Conservation (phyloP, 2,888 invertebrate species). For the Erynnis tages region DNA sequence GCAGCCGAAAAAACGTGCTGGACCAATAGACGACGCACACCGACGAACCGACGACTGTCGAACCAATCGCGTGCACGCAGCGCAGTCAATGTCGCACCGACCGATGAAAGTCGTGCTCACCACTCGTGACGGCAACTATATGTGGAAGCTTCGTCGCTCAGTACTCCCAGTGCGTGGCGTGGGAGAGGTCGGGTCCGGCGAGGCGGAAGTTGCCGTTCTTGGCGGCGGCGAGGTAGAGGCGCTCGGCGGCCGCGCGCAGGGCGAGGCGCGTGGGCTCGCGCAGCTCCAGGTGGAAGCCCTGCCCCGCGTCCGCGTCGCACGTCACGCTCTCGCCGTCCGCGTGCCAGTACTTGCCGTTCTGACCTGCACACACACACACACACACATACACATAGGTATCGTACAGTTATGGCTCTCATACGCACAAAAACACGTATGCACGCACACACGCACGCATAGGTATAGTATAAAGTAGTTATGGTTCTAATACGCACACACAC, state of each 20-base stretch:
- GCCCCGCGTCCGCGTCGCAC: constrained; percentile 91
- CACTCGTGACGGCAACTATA: too few species aligned
- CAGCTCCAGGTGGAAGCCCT: constrained; percentile 95
- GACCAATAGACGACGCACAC: too few species aligned
- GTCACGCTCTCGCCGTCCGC: constrained; percentile 93
- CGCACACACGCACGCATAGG: too few species aligned
- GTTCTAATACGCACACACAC: too few species aligned
- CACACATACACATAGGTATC: not conserved
- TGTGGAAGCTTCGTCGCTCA: constrained; percentile 68
- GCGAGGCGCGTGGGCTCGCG: constrained; percentile 95
- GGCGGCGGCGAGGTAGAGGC: constrained; percentile 91
- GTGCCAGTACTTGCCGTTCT: constrained; percentile 97
- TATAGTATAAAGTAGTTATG: too few species aligned
- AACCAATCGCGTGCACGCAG: too few species aligned
- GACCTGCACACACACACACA: constrained; percentile 78
- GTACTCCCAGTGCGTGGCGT: constrained; percentile 97
- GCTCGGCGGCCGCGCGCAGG: constrained; percentile 88
- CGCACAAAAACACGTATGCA: too few species aligned
- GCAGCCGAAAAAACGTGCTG: too few species aligned
- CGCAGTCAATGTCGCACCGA: too few species aligned
- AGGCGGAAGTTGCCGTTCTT: constrained; percentile 96
- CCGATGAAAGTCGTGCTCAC: too few species aligned
- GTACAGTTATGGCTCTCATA: too few species aligned
- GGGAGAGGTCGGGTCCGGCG: constrained; percentile 87
- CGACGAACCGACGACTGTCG: too few species aligned